Base-by-base conservation (phyloP, 2,888 invertebrate species). In the Rotaria socialis region DNA sequence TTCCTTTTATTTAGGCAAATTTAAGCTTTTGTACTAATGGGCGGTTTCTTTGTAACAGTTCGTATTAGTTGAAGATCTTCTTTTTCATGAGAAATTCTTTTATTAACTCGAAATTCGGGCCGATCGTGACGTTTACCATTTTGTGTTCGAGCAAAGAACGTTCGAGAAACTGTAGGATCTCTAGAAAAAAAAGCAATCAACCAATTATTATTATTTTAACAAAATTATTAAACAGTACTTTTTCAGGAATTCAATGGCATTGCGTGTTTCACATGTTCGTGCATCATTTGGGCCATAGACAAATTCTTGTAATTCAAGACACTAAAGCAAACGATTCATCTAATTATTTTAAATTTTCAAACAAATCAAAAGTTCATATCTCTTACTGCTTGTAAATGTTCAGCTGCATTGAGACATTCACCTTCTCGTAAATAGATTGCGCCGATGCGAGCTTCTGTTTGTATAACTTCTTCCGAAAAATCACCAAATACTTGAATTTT, bases 291-390 rank as follows among this genome's bases (percentile, higher is more conserved):
- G 3, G 47, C 80, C 80, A 80, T 80, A 80, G 5, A 80, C 43
- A n/a, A 80, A 80, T 80, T 80, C 80, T 80, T 80, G 80, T n/a
- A 80, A 2, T n/a, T 80, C 80, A 47, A 80, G 47, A 47, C 80
- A 80, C 80, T 80, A 47, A 10, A 80, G 14, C 16, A 4, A 67
- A 27, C 16, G 27, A 16, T 16, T 8, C 14, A 52, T 52, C 16
- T 16, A 16, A 3, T 52, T 52, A 16, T 52, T 52, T 47, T 47
- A 11, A 10, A 11, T 11, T 47, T 16, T 14, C 3, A 14, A 16
- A 4, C 50, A 50, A 50, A 50, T 11, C 50, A 50, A 50, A 50
- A 50, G 50, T 50, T 50, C 50, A 11, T 50, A 8, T 52, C 3
- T 52, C 52, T 10, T 80, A 80, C 80, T n/a, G 43, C 24, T 80